Conservation (phyloP, 1,140 invertebrate genomes). For the Aphelinus certus region DNA sequence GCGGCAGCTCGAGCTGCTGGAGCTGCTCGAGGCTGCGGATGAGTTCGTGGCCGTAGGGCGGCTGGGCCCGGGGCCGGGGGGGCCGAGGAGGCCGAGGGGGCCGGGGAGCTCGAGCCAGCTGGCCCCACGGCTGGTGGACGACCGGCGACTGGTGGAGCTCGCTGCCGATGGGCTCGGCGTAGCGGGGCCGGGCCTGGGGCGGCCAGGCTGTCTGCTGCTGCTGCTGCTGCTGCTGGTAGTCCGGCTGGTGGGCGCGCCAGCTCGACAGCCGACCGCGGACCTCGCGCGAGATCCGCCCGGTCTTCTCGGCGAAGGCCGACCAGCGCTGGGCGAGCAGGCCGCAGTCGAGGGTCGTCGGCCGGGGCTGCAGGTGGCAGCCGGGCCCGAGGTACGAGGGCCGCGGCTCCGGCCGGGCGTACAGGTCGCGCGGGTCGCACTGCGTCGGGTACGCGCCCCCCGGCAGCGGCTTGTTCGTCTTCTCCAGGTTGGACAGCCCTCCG, state of each 20-base stretch:
- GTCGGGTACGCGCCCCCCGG: conserved; percentile 60
- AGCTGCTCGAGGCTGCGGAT: conserved; percentile 38
- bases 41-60: conserved; percentile 25
- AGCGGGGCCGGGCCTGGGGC: too few species aligned
- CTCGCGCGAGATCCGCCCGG: conserved; percentile 52
- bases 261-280: conserved; percentile 50
- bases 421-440: conserved; percentile 54
- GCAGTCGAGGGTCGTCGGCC: conserved; percentile 41
- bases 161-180: neutral
- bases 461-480: conserved; percentile 61
- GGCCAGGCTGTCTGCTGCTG: neutral
- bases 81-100: neutral
- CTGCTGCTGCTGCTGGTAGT: neutral
- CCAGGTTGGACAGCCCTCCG: conserved; percentile 62
- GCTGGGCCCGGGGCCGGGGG: neutral
- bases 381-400: conserved; percentile 1
- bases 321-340: conserved; percentile 45
- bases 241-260: conserved; percentile 38
- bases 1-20: conserved; percentile 17
- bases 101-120: neutral
- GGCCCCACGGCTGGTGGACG: conserved; percentile 23
- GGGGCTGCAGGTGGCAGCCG: conserved; percentile 19
- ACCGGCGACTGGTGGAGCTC: neutral
- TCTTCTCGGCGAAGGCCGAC: conserved; percentile 58
- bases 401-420: conserved; percentile 43